These are phyloP conservation scores for Basileuterus tristriatus DNA, from an alignment of 2,797 vertebrate species.

Conservation along the genomic window DNA sequence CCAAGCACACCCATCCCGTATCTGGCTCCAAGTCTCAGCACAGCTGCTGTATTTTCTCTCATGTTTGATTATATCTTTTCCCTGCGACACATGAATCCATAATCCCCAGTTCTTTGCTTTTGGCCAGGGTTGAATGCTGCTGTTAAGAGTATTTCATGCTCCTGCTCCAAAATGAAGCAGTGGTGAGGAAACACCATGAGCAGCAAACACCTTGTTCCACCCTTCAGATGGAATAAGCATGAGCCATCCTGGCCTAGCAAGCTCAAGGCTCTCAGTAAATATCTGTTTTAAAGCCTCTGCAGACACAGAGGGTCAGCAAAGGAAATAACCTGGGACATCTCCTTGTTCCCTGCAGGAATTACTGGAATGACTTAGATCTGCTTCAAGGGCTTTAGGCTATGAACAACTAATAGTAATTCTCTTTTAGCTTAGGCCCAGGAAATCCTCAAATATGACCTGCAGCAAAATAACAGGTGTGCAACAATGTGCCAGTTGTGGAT, in stretches of 20 bases:
- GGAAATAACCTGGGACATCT: neutral
- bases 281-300: neutral
- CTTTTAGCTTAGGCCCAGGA: neutral
- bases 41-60: neutral
- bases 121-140: neutral
- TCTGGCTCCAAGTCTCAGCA: neutral
- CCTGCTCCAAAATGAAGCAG: neutral
- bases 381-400: neutral
- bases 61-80: neutral
- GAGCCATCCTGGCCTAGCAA: neutral
- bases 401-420: neutral
- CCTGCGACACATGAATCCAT: fast-evolving
- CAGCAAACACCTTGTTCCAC: neutral
- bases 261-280: neutral
- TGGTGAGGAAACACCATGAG: neutral
- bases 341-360: neutral
- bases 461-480: neutral
- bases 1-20: neutral
- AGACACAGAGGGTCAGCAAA: neutral
- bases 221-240: neutral
- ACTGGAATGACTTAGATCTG: neutral
- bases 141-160: neutral
- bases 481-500: neutral
- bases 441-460: neutral
- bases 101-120: neutral